A percentile compares a stretch with the other conserved stretches of the same genome.
Conservation (phyloP, 1,140 invertebrate genomes). For the Marisa cornuarietis region DNA sequence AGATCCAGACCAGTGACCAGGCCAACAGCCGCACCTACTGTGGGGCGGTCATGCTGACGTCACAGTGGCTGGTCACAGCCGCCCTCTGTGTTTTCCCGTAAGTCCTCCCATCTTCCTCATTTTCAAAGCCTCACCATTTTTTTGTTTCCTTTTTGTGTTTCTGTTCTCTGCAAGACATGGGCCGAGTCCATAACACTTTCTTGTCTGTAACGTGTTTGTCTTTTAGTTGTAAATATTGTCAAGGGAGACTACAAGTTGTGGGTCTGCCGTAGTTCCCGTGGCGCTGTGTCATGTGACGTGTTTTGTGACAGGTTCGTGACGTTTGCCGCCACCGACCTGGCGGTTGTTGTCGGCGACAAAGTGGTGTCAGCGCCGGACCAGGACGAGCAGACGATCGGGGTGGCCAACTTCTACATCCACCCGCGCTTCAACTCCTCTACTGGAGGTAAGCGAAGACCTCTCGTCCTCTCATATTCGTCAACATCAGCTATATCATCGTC, state of each 20-base stretch:
- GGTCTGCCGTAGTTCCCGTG: background rate
- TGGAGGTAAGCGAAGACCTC: background rate
- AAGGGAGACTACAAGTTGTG: too few relatives aligned
- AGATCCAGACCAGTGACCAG: background rate
- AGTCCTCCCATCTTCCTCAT: background rate
- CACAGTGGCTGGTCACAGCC: conserved; percentile 5
- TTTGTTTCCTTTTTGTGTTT: too few relatives aligned
- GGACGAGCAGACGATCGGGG: background rate
- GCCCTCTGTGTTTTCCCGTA: conserved; percentile 3
- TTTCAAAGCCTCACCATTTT: too few relatives aligned
- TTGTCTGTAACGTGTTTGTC: too few relatives aligned
- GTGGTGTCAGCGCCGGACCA: background rate
- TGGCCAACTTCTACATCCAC: conserved; percentile 8
- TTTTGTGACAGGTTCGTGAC: background rate
- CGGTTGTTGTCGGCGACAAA: background rate
- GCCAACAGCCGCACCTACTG: conserved; percentile 2
- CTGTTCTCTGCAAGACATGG: too few relatives aligned
- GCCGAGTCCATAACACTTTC: too few relatives aligned
- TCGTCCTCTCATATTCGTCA: background rate
- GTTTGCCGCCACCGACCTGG: background rate
- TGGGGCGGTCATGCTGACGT: background rate
- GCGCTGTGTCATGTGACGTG: background rate
- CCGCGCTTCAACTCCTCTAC: background rate
- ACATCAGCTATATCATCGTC: background rate
- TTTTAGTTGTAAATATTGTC: too few relatives aligned